phyloP scores from a whole-genome alignment of 2,888 invertebrate genomes.

The Lysandra coridon region DNA sequence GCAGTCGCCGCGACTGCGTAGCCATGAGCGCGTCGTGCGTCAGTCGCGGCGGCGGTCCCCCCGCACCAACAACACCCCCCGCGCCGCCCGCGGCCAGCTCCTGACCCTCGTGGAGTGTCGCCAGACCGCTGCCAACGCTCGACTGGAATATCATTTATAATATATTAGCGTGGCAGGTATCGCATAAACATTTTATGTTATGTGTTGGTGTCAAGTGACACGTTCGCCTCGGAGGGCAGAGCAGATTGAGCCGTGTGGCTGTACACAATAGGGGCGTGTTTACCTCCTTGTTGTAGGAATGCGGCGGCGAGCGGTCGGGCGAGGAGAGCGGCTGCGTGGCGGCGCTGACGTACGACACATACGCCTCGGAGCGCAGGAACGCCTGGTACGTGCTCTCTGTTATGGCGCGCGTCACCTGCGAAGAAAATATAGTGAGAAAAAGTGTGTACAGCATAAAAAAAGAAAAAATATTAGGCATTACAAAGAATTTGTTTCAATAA shows the following conservation, averaged over 20 bases:
- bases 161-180: too few species aligned
- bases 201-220: too few species aligned
- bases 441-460: neutral
- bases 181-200: too few species aligned
- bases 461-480: too few species aligned
- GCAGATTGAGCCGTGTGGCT: neutral
- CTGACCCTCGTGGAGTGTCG: slow-evolving; percentile 88
- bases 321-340: slow-evolving; percentile 89
- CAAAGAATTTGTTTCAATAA: too few species aligned
- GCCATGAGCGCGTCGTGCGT: slow-evolving; percentile 90
- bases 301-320: slow-evolving; percentile 71
- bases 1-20: slow-evolving; percentile 87
- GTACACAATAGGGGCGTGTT: neutral
- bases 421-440: neutral
- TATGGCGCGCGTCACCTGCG: slow-evolving; percentile 88
- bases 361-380: slow-evolving; percentile 95
- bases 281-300: slow-evolving; percentile 39
- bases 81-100: slow-evolving; percentile 74
- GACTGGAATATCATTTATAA: slow-evolving; percentile 24
- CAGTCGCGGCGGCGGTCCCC: slow-evolving; percentile 73
- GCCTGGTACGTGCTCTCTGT: slow-evolving; percentile 94
- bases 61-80: slow-evolving; percentile 38
- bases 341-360: slow-evolving; percentile 91
- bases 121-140: slow-evolving; percentile 78
- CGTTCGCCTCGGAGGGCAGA: too few species aligned